Evolutionary conservation across 2,888 invertebrate genomes (phyloP), one percentile per base, ranked within the genome.

Genomic region (Lasioglossum zephyrum): DNA sequence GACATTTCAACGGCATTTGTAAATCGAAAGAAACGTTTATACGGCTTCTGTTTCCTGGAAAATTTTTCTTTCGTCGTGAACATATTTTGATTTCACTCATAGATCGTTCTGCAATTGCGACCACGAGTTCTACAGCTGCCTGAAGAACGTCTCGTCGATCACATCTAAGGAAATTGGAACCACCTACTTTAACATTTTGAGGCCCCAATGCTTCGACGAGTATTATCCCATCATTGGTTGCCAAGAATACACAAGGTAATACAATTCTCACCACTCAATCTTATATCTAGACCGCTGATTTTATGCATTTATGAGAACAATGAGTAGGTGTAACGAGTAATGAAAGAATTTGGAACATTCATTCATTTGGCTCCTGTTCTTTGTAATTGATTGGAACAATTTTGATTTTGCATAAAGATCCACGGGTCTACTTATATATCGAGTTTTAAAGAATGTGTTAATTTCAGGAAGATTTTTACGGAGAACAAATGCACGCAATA

Each of bases 101-200:
- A 97, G 97, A 91, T 97, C 97, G 0, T 96, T 97, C 93, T 98
- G 98, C 94, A 95, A 96, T 75, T 98, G 98, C 91, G 97, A 98
- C 94, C 92, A 95, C 0, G 95, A 95, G 90, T 98, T 98, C 95
- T 96, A 97, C 36, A 94, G 96, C 0, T 98, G 98, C 90, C 96
- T 98, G 79, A 96, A 96, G 82, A 95, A 96, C 77, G 96, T 96
- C 73, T 95, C 95, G 88, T 96, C 96, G 0, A 86, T 96, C 80
- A 95, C 97, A 4, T 96, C 97, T 0, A 95, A 95, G 0, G 96
- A 96, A 93, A 96, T 97, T 72, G 97, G 97, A 0, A 95, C 96
- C 47, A 97, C 97, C 0, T 98, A 97, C 95, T 98, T 98, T 95
- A 97, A 97, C 92, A 95, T 97, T 87, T 95, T 97, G 66, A 96